A percentile compares a stretch with the other conserved stretches of the same genome.
phyloP scores from a whole-genome alignment of 2,888 invertebrate species.

The Seira musarum region DNA sequence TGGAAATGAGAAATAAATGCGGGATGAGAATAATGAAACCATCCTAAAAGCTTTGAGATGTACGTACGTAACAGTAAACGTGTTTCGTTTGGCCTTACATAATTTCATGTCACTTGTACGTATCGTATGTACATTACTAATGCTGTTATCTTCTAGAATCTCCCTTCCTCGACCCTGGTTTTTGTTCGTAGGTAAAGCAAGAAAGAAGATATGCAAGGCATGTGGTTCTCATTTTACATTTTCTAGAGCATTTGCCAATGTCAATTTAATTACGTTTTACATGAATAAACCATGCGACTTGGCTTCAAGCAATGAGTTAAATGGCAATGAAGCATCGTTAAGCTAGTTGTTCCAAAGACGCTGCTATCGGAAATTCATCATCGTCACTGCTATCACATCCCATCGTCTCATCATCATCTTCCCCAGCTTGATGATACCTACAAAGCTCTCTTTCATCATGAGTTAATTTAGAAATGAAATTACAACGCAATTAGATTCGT shows the following conservation, averaged over 20 bases:
- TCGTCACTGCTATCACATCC: no score
- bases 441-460: no score
- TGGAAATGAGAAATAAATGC: no score
- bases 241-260: conserved; percentile 32
- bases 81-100: background rate
- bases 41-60: background rate
- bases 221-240: conserved; percentile 18
- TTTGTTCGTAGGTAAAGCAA: background rate
- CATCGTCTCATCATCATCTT: no score
- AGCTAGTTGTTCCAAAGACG: background rate
- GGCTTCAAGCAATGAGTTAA: background rate
- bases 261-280: conserved; percentile 34
- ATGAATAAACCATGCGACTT: conserved; percentile 25
- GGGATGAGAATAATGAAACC: no score
- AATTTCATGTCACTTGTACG: background rate
- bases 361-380: background rate
- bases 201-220: no score
- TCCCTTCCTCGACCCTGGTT: conserved; percentile 3
- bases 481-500: no score
- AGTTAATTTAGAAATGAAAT: no score
- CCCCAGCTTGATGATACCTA: no score
- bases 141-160: background rate
- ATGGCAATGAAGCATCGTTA: background rate
- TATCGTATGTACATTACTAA: background rate
- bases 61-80: background rate